phyloP scores from a whole-genome alignment of 2,797 vertebrate species.

The Nannoperca obscura region DNA sequence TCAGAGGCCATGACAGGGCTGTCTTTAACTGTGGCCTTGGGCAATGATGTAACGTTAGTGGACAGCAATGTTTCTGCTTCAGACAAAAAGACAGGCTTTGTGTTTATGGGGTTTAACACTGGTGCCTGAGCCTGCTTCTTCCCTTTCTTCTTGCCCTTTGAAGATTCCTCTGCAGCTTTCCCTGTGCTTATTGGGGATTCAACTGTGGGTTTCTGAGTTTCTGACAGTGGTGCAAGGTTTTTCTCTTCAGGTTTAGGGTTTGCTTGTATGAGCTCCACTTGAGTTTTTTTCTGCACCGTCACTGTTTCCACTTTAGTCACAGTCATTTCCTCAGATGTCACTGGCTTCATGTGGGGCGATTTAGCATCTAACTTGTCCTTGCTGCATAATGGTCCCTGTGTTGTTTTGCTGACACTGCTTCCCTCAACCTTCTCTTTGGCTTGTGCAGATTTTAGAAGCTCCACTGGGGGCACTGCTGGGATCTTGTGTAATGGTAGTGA shows the following conservation, averaged over 20 bases:
- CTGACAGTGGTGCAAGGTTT: constrained; percentile 29
- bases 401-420: constrained; percentile 35
- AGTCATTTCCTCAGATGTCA: constrained; percentile 52
- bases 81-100: constrained; percentile 53
- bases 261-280: constrained; percentile 46
- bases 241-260: constrained; percentile 49
- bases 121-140: constrained; percentile 72
- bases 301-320: constrained; percentile 67
- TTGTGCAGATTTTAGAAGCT: constrained; percentile 33
- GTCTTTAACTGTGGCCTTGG: constrained; percentile 47
- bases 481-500: constrained; percentile 2
- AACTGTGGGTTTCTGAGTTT: constrained; percentile 44
- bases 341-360: constrained; percentile 35
- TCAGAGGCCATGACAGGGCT: constrained; percentile 51
- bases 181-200: constrained; percentile 42
- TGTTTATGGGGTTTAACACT: constrained; percentile 47
- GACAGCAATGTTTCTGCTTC: constrained; percentile 48
- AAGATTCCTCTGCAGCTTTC: constrained; percentile 55
- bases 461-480: constrained; percentile 48
- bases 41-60: constrained; percentile 55
- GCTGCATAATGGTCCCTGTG: constrained; percentile 43
- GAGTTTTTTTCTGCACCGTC: constrained; percentile 56
- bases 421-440: constrained; percentile 49
- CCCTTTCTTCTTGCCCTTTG: constrained; percentile 76
- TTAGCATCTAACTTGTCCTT: constrained; percentile 23